Percentiles rank a stretch among this genome's conserved stretches.
These are phyloP conservation scores for Brevipalpus yothersi DNA, from an alignment of 1,140 invertebrate genomes.

Conservation along the genomic window DNA sequence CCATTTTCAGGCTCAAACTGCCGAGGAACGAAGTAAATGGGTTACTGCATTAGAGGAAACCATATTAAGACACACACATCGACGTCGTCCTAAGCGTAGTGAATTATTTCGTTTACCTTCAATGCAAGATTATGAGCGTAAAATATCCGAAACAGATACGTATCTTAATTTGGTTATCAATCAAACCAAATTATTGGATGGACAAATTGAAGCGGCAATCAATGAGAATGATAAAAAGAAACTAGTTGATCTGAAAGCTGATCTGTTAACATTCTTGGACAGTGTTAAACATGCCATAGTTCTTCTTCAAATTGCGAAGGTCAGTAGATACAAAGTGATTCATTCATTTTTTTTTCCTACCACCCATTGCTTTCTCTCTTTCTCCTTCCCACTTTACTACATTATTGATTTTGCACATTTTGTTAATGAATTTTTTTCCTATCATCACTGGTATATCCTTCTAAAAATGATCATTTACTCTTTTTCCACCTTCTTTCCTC, in stretches of 20 bases:
- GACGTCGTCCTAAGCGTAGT: slow-evolving; percentile 7
- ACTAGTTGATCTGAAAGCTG: slow-evolving; percentile 24
- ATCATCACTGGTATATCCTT: background rate
- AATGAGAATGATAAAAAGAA: slow-evolving; percentile 37
- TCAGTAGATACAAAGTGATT: slow-evolving; percentile 20
- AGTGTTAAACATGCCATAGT: slow-evolving; percentile 92
- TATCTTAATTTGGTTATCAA: slow-evolving; percentile 90
- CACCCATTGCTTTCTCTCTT: background rate
- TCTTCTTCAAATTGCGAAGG: slow-evolving; percentile 86
- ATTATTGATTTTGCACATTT: background rate
- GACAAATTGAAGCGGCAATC: slow-evolving; percentile 32
- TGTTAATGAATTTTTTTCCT: background rate
- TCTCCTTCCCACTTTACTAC: background rate
- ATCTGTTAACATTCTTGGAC: slow-evolving; percentile 50
- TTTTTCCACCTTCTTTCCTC: background rate
- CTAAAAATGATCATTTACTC: background rate
- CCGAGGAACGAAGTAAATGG: slow-evolving; percentile 82
- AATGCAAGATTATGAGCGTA: slow-evolving; percentile 56
- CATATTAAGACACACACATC: slow-evolving; percentile 46
- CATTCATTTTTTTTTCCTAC: background rate
- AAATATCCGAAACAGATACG: slow-evolving; percentile 77
- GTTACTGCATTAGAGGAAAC: slow-evolving; percentile 78
- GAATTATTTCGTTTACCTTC: slow-evolving; percentile 23
- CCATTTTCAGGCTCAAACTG: slow-evolving; percentile 86
- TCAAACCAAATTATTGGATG: slow-evolving; percentile 40